Evolutionary conservation across 2,113 vertebrate species (phyloP), one percentile per base, ranked within the genome.

Genomic region (Bucco capensis): DNA sequence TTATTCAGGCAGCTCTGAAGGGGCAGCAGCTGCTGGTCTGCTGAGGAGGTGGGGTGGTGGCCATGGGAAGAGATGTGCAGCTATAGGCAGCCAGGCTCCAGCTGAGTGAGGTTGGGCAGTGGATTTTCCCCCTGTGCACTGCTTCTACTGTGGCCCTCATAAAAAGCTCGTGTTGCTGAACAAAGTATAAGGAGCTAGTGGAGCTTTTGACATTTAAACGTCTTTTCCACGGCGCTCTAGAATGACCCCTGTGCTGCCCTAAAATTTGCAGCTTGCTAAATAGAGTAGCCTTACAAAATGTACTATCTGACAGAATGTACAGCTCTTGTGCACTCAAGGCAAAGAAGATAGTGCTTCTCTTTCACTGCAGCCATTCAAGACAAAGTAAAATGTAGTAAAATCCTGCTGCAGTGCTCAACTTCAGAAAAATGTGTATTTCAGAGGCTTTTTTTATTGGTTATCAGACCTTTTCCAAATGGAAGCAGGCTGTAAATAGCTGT

Each of bases 401-500:
- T 46, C 40, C 19, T 51, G 42, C 57, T 49, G 21, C 37, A 25
- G 15, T 40, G 50, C 35, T 78, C 66, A 28, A 1, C 44, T 72
- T 75, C 70, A 86, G 70, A 66, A 94, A 77, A 79, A 40, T 8
- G 22, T 5, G 0, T 53, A 19, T 70, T 92, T 90, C 69, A 73
- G 53, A 51, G 37, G 6, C 30, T 33, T 53, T 73, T 82, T 58
- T 73, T n/a, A 50, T 66, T 78, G 47, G n/a, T 4, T 69, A 61
- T 57, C 40, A 71, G 56, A 51, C 49, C 3, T 78, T 62, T 94
- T 90, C 88, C 80, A 82, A 79, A 86, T 19, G 15, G 46, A 75
- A 87, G n/a, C 62, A 86, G 40, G 6, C 64, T 91, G 65, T 76
- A 91, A 93, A 96, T 66, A 93, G 64, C 83, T 69, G 73, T 87